phyloP scores from a whole-genome alignment of 2,888 invertebrate species.

The Conops quadrifasciatus region DNA sequence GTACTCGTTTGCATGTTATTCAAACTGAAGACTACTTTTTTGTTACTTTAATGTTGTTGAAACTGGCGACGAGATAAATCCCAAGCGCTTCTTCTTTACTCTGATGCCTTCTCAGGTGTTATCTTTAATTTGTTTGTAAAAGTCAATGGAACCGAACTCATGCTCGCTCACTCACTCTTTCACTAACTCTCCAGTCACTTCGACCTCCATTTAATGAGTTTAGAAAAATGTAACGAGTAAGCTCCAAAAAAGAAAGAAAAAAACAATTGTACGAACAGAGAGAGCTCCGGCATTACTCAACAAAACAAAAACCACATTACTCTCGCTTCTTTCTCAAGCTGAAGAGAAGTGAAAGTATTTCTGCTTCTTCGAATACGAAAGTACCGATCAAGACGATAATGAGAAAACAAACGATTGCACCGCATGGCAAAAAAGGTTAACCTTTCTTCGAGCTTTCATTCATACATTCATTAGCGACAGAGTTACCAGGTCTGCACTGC shows the following conservation, averaged over 20 bases:
- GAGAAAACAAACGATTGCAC: not conserved
- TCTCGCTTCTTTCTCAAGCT: conserved; percentile 18
- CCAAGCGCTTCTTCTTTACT: no score
- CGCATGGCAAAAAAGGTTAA: conserved; percentile 1
- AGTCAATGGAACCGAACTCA: not conserved
- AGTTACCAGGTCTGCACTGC: conserved; percentile 16
- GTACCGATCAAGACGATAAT: not conserved
- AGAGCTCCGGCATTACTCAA: no score
- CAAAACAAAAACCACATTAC: conserved; percentile 3
- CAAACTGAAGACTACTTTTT: no score
- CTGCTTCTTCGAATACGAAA: conserved; percentile 7
- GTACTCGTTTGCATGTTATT: no score
- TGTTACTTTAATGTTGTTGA: no score
- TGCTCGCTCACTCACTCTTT: no score
- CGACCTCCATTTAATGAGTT: not conserved
- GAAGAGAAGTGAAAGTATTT: conserved; percentile 28
- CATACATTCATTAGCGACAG: not conserved
- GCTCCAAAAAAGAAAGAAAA: not conserved
- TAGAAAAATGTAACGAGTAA: not conserved
- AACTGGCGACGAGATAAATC: no score
- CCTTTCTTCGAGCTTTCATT: conserved; percentile 8
- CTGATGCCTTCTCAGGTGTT: no score
- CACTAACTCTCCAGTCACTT: not conserved
- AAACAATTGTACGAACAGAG: not conserved
- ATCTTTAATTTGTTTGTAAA: no score